Base-by-base conservation (phyloP, 1,140 invertebrate genomes). In the Zaprionus gabonicus region DNA sequence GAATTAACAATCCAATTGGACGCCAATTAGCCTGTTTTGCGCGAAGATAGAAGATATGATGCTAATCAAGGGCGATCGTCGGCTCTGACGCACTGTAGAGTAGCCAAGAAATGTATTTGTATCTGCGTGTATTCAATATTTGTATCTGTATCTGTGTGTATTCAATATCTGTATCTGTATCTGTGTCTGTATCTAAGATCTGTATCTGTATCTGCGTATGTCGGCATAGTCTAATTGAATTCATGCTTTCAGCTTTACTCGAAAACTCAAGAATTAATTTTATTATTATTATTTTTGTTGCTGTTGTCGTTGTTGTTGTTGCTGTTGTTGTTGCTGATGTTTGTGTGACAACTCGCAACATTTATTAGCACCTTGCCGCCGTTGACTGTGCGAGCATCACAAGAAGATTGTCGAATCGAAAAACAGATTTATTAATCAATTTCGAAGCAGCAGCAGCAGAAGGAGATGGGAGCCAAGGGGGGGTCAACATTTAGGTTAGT, bases 331-430 rank as follows among this genome's bases (percentile, higher is more conserved):
- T 57, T 44, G 46, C 67, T 44, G 15, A 0, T 28, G 5, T 57
- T 3, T 46, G 31, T 63, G 68, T 78, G 71, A 64, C 77, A 57
- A 63, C 68, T 51, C 63, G 67, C 56, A 60, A 67, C 51, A 71
- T 88, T 83, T 75, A 88, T 86, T 86, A 86, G 71, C 83, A 87
- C 83, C 64, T 66, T 34, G 58, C 51, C 63, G 82, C 25, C 76
- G 51, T 80, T 68, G 64, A 38, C 59, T 51, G 51, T 5, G 12
- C 13, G 34, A 74, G 41, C 7, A 58, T 28, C 2, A 36, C 25
- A 66, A 72, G 46, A 17, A 31, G 36, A 63, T 17, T 23, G 20
- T 51, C 44, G 41, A 28, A 56, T 28, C 17, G n/a, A 20, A 51
- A 25, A 63, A 25, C 41, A 71, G 69, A 41, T 55, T 51, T 51